A percentile compares a stretch with the other conserved stretches of the same genome.
Conservation (phyloP, 1,140 invertebrate species). For the Aphidius ervi region DNA sequence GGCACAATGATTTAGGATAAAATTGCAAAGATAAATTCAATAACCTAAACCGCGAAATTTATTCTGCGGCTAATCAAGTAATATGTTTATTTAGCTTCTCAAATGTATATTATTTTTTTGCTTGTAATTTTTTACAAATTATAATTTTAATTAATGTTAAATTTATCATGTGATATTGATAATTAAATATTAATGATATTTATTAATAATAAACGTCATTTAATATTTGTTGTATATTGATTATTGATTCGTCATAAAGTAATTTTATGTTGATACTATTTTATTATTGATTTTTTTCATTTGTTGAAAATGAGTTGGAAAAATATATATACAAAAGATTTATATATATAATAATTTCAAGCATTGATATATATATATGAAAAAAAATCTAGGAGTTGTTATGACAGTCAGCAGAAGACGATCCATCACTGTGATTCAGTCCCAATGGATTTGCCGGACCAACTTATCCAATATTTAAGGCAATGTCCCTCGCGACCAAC, state of each 20-base stretch:
- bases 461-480: slow-evolving; percentile 56
- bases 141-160: slow-evolving; percentile 6
- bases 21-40: slow-evolving; percentile 52
- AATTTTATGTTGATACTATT: no score
- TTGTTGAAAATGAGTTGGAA: no score
- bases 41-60: slow-evolving; percentile 46
- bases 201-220: no score
- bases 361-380: slow-evolving; percentile 18
- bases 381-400: slow-evolving; percentile 42
- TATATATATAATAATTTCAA: slow-evolving; percentile 17
- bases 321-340: neutral
- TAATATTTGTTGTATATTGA: no score
- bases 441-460: slow-evolving; percentile 40
- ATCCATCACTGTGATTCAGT: slow-evolving; percentile 53
- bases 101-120: slow-evolving; percentile 14
- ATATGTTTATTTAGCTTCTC: neutral
- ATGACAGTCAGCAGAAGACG: slow-evolving; percentile 51
- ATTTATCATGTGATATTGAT: neutral
- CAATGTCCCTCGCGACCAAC: slow-evolving; percentile 51
- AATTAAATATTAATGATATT: no score
- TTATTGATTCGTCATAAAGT: no score
- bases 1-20: slow-evolving; percentile 47
- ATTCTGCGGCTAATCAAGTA: slow-evolving; percentile 42
- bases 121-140: slow-evolving; percentile 9
- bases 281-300: no score